Evolutionary conservation across 2,888 invertebrate genomes (phyloP).

Genomic region (Hydropsyche betteni): DNA sequence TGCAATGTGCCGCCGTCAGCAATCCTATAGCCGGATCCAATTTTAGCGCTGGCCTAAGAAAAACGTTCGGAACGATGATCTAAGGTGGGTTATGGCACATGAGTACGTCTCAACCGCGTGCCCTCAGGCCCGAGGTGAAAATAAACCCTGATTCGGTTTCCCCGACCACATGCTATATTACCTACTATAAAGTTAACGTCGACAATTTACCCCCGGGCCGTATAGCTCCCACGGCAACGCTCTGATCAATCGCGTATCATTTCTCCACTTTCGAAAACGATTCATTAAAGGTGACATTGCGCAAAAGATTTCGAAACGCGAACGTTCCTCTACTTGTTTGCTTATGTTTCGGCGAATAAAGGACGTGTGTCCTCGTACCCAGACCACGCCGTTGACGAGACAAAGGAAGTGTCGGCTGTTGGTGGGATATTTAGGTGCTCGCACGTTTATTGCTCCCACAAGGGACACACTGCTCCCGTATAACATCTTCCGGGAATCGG

Average conservation of each 20-base stretch:
- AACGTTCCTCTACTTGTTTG: conserved; percentile 9
- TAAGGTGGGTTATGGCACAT: conserved; percentile 23
- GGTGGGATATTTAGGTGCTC: conserved; percentile 37
- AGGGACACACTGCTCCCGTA: conserved; percentile 36
- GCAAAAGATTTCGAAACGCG: conserved; percentile 4
- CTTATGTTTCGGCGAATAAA: neutral
- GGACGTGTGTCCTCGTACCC: conserved; percentile 7
- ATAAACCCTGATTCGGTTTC: conserved; percentile 41
- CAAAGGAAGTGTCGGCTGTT: conserved; percentile 38
- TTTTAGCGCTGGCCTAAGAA: conserved; percentile 36
- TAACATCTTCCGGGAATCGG: conserved; percentile 46
- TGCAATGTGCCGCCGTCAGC: conserved; percentile 49
- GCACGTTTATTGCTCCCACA: conserved; percentile 46
- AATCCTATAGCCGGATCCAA: conserved; percentile 46
- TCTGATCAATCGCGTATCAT: conserved; percentile 33
- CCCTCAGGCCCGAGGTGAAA: conserved; percentile 48
- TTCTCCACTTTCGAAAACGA: neutral
- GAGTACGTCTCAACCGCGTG: conserved; percentile 1
- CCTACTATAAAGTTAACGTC: conserved; percentile 45
- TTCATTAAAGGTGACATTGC: no score
- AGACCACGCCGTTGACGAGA: conserved; percentile 18
- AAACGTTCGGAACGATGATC: conserved; percentile 37
- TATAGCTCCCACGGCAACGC: conserved; percentile 36
- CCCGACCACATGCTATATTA: conserved; percentile 41
- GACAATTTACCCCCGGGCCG: conserved; percentile 38